phyloP scores from a whole-genome alignment of 1,140 invertebrate species.

The Dreissena polymorpha region DNA sequence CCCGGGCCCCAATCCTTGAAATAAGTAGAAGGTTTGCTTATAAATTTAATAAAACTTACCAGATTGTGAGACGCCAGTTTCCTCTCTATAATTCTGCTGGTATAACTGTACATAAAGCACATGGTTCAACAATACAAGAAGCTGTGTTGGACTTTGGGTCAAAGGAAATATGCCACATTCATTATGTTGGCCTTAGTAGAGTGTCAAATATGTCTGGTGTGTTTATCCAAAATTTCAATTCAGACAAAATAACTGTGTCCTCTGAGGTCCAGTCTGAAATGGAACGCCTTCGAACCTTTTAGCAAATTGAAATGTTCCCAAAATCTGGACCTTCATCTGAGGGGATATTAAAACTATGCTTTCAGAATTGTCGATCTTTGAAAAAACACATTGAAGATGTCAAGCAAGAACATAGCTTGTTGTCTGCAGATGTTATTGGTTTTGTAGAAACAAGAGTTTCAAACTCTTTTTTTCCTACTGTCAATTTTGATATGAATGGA shows the following conservation, averaged over 20 bases:
- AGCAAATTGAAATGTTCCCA: background rate
- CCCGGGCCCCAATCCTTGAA: background rate
- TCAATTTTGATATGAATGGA: background rate
- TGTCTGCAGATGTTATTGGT: conserved; percentile 27
- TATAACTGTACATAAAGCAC: background rate
- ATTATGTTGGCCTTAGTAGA: conserved; percentile 4
- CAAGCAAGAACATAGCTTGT: conserved; percentile 19
- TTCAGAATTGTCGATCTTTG: too few species aligned
- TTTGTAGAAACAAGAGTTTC: conserved; percentile 23
- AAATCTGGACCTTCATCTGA: too few species aligned
- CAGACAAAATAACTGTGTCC: background rate
- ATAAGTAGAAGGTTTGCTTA: background rate
- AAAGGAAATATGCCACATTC: background rate
- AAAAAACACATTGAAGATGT: conserved; percentile 15
- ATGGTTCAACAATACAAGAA: background rate
- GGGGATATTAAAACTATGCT: too few species aligned
- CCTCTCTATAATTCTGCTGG: background rate
- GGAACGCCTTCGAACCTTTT: background rate
- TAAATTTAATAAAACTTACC: background rate
- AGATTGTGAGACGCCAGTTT: background rate
- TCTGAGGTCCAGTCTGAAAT: background rate
- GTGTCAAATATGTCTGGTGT: background rate
- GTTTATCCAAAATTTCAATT: background rate
- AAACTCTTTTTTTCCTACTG: background rate
- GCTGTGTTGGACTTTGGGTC: conserved; percentile 2